Conservation (phyloP, 2,797 vertebrate genomes). For the Pitangus sulphuratus region DNA sequence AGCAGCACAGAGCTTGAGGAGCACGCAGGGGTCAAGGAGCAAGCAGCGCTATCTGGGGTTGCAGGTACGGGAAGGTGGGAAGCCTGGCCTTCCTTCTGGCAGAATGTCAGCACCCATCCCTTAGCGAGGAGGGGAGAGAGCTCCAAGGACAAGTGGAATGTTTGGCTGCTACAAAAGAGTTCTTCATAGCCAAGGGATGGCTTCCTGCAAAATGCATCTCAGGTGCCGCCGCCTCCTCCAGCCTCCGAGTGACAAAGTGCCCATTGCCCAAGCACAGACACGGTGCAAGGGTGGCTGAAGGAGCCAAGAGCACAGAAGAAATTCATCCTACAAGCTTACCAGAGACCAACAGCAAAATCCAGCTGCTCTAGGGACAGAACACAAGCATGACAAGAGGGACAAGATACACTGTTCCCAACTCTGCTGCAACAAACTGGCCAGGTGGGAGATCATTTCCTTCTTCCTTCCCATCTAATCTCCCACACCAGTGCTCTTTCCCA, state of each 20-base stretch:
- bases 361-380: conserved; percentile 24
- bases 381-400: conserved; percentile 36
- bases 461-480: background rate
- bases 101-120: background rate
- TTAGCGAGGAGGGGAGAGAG: background rate
- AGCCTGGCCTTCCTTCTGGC: background rate
- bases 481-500: conserved; percentile 2
- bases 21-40: background rate
- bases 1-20: background rate
- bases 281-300: background rate
- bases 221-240: background rate
- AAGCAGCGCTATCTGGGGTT: background rate
- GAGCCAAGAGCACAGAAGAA: background rate
- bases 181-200: conserved; percentile 36
- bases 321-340: background rate
- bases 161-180: conserved; percentile 17
- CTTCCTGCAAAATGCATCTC: background rate
- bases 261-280: background rate
- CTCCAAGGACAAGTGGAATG: conserved; percentile 39
- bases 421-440: background rate
- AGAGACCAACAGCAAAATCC: background rate
- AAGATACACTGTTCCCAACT: conserved; percentile 29
- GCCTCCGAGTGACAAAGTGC: background rate
- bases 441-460: background rate
- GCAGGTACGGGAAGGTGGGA: background rate